phyloP scores from a whole-genome alignment of 1,140 invertebrate genomes.

The Gerris buenoi region DNA sequence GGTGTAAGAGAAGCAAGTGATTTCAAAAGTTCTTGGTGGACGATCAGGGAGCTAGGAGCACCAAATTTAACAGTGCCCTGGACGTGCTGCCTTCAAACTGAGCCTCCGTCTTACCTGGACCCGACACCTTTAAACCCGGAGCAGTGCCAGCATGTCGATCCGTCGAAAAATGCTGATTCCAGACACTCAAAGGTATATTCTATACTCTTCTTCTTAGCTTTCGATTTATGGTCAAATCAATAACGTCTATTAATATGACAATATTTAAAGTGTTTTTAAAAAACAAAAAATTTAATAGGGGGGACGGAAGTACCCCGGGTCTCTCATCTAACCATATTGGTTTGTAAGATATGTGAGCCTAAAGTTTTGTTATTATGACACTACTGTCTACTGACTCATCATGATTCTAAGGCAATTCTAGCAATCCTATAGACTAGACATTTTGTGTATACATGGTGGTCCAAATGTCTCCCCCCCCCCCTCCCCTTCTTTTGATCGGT shows the following conservation, averaged over 20 bases:
- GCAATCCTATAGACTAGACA: too few species aligned
- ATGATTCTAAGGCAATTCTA: too few species aligned
- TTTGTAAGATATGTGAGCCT: too few species aligned
- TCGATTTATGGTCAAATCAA: slow-evolving; percentile 5
- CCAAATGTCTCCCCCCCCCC: too few species aligned
- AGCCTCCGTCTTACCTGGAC: slow-evolving; percentile 49
- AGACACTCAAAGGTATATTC: slow-evolving; percentile 41
- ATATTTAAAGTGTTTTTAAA: too few species aligned
- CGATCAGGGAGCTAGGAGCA: slow-evolving; percentile 48
- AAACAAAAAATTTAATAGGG: too few species aligned
- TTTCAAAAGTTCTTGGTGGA: slow-evolving; percentile 67
- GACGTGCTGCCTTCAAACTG: slow-evolving; percentile 47
- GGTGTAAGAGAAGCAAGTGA: slow-evolving; percentile 60
- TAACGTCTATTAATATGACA: background rate
- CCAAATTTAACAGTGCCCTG: slow-evolving; percentile 53
- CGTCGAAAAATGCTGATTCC: slow-evolving; percentile 39
- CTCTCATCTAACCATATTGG: too few species aligned
- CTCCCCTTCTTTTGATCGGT: too few species aligned
- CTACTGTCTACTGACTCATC: too few species aligned
- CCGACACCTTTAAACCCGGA: slow-evolving; percentile 52
- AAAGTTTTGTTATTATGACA: too few species aligned
- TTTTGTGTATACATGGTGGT: too few species aligned
- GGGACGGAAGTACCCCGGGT: too few species aligned
- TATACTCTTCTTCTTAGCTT: background rate
- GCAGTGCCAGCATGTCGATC: slow-evolving; percentile 51